These are phyloP conservation scores for Tenualosa ilisha DNA, from an alignment of 2,797 vertebrate species.

Conservation along the genomic window DNA sequence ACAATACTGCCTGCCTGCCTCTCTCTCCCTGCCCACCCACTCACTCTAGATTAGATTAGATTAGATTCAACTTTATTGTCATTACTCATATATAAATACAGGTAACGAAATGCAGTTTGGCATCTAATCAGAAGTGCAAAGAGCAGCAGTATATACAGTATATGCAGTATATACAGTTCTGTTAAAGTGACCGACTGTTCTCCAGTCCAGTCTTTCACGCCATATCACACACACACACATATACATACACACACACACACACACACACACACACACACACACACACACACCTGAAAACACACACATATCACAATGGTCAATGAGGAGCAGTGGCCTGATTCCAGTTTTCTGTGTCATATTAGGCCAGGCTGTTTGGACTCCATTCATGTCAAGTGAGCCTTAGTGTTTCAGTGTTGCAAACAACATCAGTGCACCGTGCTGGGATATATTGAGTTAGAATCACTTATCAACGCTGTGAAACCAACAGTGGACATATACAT, in stretches of 20 bases:
- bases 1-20: not conserved
- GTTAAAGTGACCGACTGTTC: not conserved
- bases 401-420: too few relatives aligned
- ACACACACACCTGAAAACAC: not conserved
- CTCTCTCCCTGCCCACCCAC: not conserved
- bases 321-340: not conserved
- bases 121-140: too few relatives aligned
- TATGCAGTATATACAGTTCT: too few relatives aligned
- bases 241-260: not conserved
- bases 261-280: not conserved
- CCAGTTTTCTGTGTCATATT: not conserved
- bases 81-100: too few relatives aligned
- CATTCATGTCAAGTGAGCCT: too few relatives aligned
- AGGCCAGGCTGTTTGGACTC: too few relatives aligned
- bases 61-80: too few relatives aligned
- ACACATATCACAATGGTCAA: not conserved
- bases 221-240: not conserved
- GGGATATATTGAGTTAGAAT: not conserved
- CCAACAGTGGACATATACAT: not conserved
- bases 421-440: not conserved
- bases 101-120: too few relatives aligned
- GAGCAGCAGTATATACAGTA: too few relatives aligned
- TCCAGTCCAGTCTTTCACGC: too few relatives aligned
- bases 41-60: too few relatives aligned
- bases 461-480: not conserved